phyloP scores from a whole-genome alignment of 2,888 invertebrate species.

The Kryphioiulus occultus region DNA sequence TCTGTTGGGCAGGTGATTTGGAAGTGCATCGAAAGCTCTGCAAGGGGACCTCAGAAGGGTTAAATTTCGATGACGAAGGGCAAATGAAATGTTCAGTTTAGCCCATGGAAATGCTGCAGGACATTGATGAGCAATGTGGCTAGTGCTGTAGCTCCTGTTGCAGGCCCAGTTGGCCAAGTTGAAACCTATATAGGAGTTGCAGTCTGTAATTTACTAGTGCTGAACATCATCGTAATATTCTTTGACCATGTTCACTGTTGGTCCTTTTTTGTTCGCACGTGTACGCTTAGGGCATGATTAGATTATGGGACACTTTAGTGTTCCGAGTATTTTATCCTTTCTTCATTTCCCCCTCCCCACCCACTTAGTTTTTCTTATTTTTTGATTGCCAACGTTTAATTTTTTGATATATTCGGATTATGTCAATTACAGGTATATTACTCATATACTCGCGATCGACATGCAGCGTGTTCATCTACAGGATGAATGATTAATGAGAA shows the following conservation, averaged over 20 bases:
- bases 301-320: neutral
- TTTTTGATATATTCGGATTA: slow-evolving; percentile 29
- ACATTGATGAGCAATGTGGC: neutral
- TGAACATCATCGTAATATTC: neutral
- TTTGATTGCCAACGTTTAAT: neutral
- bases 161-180: slow-evolving; percentile 3
- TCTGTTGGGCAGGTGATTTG: neutral
- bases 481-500: neutral
- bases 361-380: neutral
- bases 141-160: neutral
- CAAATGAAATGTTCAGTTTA: neutral
- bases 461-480: neutral
- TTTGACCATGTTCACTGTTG: slow-evolving; percentile 7
- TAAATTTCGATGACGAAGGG: neutral
- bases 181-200: neutral
- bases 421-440: slow-evolving; percentile 36
- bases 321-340: neutral
- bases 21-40: neutral
- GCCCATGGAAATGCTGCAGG: neutral
- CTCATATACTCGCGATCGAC: neutral
- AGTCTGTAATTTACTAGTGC: neutral
- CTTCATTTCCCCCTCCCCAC: neutral
- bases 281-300: slow-evolving; percentile 18
- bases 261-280: slow-evolving; percentile 7
- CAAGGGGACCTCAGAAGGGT: neutral